Base-by-base conservation (phyloP, 2,113 vertebrate species). In the Odontophorus gujanensis region DNA sequence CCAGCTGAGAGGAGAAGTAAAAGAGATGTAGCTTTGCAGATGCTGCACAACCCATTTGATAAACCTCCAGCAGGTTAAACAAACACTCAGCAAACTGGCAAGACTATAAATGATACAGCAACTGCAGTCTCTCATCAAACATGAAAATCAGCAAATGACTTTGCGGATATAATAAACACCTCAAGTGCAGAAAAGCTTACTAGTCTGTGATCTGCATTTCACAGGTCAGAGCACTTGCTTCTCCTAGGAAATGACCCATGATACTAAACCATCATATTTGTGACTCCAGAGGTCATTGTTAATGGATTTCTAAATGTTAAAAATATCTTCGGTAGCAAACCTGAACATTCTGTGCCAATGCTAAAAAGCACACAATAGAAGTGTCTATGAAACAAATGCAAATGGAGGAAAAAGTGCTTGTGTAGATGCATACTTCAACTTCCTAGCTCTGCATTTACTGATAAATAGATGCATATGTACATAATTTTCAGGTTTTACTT, bases 41-140 rank as follows among this genome's bases (percentile, higher is more conserved):
- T 80, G 67, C 72, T 91, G 80, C 68, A 93, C 68, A 91, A 63
- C 67, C 21, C 79, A 87, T 89, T 87, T 90, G 68, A 87, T 43
- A 96, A 95, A 87, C 50, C 79, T 94, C 87, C 68, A 92, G 63
- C 85, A 83, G 81, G 84, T 96, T 95, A 95, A 96, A 92, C 89
- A 95, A 92, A 94, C 73, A 90, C 68, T 32, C 16, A n/a, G 47
- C 15, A 9, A 42, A 81, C 18, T 75, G 59, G 51, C 55, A 92
- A 87, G 72, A 53, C 47, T 63, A 57, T 32, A 91, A 87, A 95
- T 50, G 87, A 94, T 67, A 85, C 2, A 4, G 91, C 87, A 95
- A 87, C 48, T 48, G 57, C 63, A 95, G 93, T n/a, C n/a, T 89
- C 89, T 65, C 95, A 85, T 93, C 89, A 63, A 69, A 96, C 67